Percentiles rank a stretch among this genome's conserved stretches.
phyloP scores from a whole-genome alignment of 2,113 vertebrate genomes.

The Falco punctatus region DNA sequence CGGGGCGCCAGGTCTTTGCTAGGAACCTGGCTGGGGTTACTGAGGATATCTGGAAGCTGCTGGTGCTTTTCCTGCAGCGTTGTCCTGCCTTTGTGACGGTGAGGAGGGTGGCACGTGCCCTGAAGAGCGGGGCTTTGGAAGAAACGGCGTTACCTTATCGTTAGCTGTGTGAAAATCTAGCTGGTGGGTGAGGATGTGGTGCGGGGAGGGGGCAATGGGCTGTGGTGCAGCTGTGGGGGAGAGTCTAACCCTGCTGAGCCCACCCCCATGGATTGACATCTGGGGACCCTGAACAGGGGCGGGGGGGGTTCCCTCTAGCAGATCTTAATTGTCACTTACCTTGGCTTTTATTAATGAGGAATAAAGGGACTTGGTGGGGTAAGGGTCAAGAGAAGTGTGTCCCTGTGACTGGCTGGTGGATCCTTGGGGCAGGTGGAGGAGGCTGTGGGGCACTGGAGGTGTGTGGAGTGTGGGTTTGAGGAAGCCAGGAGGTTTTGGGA shows the following conservation, averaged over 20 bases:
- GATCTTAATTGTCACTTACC: not conserved
- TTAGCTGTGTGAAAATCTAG: not conserved
- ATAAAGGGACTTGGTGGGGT: not conserved
- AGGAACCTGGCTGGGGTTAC: not conserved
- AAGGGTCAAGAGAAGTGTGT: not conserved
- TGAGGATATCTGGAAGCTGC: not conserved
- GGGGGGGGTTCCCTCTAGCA: not conserved
- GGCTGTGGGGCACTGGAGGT: not conserved
- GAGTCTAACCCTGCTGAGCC: not conserved
- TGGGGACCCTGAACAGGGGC: not conserved
- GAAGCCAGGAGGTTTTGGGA: not conserved
- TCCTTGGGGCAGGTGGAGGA: not conserved
- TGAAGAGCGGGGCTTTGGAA: not conserved
- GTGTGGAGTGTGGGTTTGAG: not conserved
- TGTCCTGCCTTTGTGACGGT: not conserved
- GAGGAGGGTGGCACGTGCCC: not conserved
- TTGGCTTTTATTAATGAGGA: not conserved
- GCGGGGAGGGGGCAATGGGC: not conserved
- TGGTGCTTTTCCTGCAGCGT: not conserved
- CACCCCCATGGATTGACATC: not conserved
- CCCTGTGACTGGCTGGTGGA: not conserved
- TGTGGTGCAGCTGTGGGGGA: not conserved
- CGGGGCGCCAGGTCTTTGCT: not conserved
- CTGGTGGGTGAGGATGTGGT: not conserved
- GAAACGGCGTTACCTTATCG: not conserved